Conservation (phyloP, 2,888 invertebrate species). For the Linnaemya tessellans region DNA sequence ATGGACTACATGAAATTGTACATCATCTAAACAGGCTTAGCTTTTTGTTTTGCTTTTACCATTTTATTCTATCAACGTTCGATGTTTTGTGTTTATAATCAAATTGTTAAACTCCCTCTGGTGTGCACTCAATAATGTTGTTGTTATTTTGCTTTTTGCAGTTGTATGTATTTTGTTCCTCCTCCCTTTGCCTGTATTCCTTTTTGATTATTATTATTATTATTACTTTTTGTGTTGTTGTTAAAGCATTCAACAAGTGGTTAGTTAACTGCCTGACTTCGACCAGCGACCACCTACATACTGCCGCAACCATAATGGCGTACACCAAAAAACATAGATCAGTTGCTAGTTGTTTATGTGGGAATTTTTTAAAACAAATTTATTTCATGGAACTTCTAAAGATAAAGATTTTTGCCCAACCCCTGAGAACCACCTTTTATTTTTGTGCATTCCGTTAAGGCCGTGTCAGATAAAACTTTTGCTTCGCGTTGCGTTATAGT, state of each 20-base stretch:
- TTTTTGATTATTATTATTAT: slow-evolving; percentile 23
- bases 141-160: slow-evolving; percentile 27
- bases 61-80: slow-evolving; percentile 10
- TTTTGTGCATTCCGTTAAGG: too few species aligned
- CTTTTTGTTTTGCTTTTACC: slow-evolving; percentile 11
- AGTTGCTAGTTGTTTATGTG: background rate
- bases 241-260: slow-evolving; percentile 56
- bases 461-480: too few species aligned
- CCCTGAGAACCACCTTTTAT: too few species aligned
- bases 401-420: too few species aligned
- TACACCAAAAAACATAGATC: background rate
- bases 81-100: slow-evolving; percentile 47
- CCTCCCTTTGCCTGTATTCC: slow-evolving; percentile 25
- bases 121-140: slow-evolving; percentile 48
- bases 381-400: too few species aligned
- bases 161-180: background rate
- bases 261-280: slow-evolving; percentile 10
- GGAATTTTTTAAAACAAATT: too few species aligned
- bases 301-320: background rate
- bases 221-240: too few species aligned
- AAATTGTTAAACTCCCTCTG: slow-evolving; percentile 48
- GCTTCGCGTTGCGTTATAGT: too few species aligned
- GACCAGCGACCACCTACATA: slow-evolving; percentile 43
- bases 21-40: slow-evolving; percentile 33
- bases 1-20: slow-evolving; percentile 27